Base-by-base conservation (phyloP, 2,797 vertebrate genomes). In the Eremophila alpestris region DNA sequence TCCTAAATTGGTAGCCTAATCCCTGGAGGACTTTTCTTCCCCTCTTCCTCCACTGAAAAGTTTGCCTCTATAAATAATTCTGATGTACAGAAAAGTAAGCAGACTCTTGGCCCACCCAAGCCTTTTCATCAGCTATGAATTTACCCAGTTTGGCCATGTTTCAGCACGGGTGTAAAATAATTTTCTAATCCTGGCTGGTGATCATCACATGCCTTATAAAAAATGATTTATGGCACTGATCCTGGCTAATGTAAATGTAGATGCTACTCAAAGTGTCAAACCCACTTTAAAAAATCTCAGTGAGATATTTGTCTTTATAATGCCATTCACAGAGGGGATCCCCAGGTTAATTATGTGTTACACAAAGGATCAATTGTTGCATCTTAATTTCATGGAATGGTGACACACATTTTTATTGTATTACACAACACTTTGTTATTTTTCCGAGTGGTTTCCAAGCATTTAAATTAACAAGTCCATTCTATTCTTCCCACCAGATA, bases 241-340 rank as follows among this genome's bases (percentile, higher is more conserved):
- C 65, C 32, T 34, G 41, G 40, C 38, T 93, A 92, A 89, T 16
- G 11, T 69, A 93, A 91, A 87, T 1, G 10, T 27, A 86, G 63
- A 88, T 83, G 60, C 23, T 77, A n/a, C 38, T 92, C 49, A n/a
- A 79, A 86, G 45, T 29, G 27, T 77, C 78, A 87, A 89, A 93
- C 13, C 24, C 4, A 5, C 46, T 51, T 82, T 20, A 60, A 92
- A 90, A 81, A 67, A 20, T 55, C 60, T 73, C 94, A 55, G 27
- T 71, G 52, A 74, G 26, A 24, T 55, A 78, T 80, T 93, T 95
- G 48, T 83, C 76, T 91, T 95, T 65, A 79, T 85, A 95, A 93
- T 76, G 45, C 17, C 58, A 83, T 41, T 45, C 78, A 92, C 46
- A 55, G 13, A 27, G 16, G 48, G 58, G 32, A 64, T 78, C 49